Evolutionary conservation across 37 sponge, comb jelly and placozoan genomes (phyloP), one percentile per base, ranked within the genome.

Genomic region (Bolinopsis microptera): DNA sequence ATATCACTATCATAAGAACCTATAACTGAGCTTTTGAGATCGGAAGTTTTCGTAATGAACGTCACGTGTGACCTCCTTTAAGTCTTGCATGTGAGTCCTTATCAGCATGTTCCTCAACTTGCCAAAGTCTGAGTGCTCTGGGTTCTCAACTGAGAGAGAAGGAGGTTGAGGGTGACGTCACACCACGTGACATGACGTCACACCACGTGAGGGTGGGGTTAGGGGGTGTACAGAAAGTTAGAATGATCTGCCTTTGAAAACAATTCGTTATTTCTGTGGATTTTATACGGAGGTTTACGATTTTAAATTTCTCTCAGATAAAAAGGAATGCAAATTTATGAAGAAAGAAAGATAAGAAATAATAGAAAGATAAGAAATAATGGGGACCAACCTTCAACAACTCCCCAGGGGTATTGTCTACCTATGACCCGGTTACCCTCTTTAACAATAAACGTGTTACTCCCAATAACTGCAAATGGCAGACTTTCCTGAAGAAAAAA

Each of bases 71-170:
- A 95, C 95, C 61, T 98, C 99, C 95, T 98, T 98, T 83, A 98
- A 94, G 72, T 98, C 99, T 36, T 98, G 99, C 99, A 98, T 98
- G 95, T 98, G 99, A 0, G 99, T 98, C 39, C 96, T 95, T 9
- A 98, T 97, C 76, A 98, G 94, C 97, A 98, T 98, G 95, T 95
- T 96, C 0, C 99, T 77, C 18, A 98, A 94, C 39, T 94, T 93
- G 5, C 96, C 92, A 72, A 96, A 98, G 94, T 98, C 99, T 38
- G 97, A 96, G 93, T 98, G 99, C 35, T 95, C 95, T 39, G 95
- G 94, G 93, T 98, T 98, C 94, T 98, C 99, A 83, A 98, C 99
- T 97, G 76, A 25, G 39, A 35, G 23, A 13, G 61, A 48, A 23
- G 13, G n/a, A 72, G 74, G 31, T 39, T 31, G 24, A n/a, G n/a